phyloP scores from a whole-genome alignment of 2,797 vertebrate species.

The Eulemur coronatus region DNA sequence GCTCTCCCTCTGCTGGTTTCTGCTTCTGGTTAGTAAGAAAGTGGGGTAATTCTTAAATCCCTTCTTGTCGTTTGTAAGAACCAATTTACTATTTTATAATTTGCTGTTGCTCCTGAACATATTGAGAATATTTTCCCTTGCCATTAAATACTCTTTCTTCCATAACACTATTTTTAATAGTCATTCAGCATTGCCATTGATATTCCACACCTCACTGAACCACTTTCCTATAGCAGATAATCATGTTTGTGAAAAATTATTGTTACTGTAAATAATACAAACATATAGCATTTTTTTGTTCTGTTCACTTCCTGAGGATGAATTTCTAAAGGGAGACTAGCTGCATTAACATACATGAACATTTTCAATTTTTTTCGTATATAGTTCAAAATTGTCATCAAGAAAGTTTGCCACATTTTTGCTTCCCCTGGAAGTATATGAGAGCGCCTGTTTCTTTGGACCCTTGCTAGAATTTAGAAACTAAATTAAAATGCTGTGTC shows the following conservation, averaged over 20 bases:
- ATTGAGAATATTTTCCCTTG: background rate
- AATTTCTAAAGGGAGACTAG: background rate
- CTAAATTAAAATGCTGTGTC: constrained; percentile 22
- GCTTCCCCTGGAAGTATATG: background rate
- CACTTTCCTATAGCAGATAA: background rate
- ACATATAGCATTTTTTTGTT: background rate
- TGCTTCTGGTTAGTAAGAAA: background rate
- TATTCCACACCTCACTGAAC: background rate
- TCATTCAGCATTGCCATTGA: background rate
- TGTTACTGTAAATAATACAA: background rate
- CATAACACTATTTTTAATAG: background rate
- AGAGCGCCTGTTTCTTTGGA: background rate
- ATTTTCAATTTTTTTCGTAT: background rate
- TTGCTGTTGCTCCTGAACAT: background rate
- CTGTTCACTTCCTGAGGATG: background rate
- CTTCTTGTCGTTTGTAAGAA: background rate
- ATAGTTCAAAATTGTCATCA: background rate
- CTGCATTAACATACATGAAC: background rate
- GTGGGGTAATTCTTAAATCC: background rate
- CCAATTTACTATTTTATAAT: background rate
- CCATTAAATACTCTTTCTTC: constrained; percentile 14
- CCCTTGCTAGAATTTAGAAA: background rate
- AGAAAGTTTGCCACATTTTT: background rate
- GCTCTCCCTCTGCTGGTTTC: background rate
- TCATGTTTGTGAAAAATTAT: background rate